phyloP scores from a whole-genome alignment of 2,113 vertebrate genomes.

The Misgurnus anguillicaudatus region DNA sequence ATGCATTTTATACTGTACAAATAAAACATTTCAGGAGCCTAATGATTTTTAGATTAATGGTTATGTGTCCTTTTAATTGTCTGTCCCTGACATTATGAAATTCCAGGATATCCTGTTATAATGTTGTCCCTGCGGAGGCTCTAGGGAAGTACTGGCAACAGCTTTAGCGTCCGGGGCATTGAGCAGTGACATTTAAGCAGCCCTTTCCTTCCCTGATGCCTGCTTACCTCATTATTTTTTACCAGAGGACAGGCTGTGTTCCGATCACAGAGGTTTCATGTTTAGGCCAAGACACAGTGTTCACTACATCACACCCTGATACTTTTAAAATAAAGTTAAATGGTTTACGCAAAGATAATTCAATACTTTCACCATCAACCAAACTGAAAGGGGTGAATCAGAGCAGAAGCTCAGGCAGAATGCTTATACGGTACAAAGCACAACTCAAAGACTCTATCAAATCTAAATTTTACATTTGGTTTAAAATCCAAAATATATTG shows the following conservation, averaged over 20 bases:
- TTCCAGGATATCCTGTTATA: conserved; percentile 17
- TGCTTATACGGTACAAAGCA: too few relatives aligned
- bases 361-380: too few relatives aligned
- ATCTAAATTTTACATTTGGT: too few relatives aligned
- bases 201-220: background rate
- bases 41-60: background rate
- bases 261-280: too few relatives aligned
- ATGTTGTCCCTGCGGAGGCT: background rate
- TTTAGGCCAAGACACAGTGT: background rate
- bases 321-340: too few relatives aligned
- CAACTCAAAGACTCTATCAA: too few relatives aligned
- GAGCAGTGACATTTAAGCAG: background rate
- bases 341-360: too few relatives aligned
- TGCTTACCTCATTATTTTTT: background rate
- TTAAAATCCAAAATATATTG: too few relatives aligned
- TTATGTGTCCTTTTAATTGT: background rate
- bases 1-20: too few relatives aligned
- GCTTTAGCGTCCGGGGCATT: background rate
- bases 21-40: background rate
- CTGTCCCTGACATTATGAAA: background rate
- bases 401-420: too few relatives aligned
- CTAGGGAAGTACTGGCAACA: too few relatives aligned
- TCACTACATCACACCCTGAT: background rate
- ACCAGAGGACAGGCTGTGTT: background rate
- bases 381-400: too few relatives aligned